A percentile compares a stretch with the other conserved stretches of the same genome.
Evolutionary conservation across 2,113 vertebrate species (phyloP).

Genomic region (Oncorhynchus nerka): DNA sequence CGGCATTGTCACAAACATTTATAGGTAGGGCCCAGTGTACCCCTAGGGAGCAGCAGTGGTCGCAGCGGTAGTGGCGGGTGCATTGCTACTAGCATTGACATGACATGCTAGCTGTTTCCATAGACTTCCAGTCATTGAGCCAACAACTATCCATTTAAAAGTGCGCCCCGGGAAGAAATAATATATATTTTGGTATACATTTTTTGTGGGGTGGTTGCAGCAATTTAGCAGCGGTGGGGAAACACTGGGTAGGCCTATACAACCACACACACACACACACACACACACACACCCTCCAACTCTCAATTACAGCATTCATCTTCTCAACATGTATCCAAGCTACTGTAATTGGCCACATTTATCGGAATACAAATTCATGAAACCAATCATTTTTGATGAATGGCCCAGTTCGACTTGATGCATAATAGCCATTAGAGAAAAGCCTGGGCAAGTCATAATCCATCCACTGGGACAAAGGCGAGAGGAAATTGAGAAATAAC

Average conservation of each 20-base stretch:
- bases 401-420: neutral
- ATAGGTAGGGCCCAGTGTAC: too few relatives aligned
- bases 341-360: neutral
- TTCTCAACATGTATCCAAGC: neutral
- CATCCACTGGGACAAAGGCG: neutral
- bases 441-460: neutral
- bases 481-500: neutral
- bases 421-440: neutral
- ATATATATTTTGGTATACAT: too few relatives aligned
- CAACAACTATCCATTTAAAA: too few relatives aligned
- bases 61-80: too few relatives aligned
- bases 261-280: neutral
- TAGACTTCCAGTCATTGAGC: too few relatives aligned
- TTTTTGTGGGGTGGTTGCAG: too few relatives aligned
- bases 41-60: too few relatives aligned
- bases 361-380: neutral
- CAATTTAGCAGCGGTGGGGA: too few relatives aligned
- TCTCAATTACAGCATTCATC: neutral
- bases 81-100: too few relatives aligned
- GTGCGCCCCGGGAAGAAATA: too few relatives aligned
- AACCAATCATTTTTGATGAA: neutral
- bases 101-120: too few relatives aligned
- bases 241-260: neutral
- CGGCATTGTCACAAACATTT: too few relatives aligned
- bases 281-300: neutral